Conservation (phyloP, 2,797 vertebrate genomes). For the Cercopithecus mitis region DNA sequence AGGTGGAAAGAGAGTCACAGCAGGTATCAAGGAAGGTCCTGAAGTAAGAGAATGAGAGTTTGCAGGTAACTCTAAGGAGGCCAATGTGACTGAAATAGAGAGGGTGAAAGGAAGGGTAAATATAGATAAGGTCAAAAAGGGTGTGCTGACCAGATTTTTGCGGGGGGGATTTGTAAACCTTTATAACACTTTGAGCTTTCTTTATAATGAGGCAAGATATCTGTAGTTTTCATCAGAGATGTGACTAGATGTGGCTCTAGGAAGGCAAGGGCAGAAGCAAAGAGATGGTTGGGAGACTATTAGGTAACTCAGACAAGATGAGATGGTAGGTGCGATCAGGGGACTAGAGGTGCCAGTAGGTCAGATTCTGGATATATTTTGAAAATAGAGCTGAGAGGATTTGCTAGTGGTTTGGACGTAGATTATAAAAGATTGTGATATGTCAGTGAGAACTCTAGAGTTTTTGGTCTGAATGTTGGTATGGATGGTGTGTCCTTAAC, state of each 20-base stretch:
- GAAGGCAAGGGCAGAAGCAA: neutral
- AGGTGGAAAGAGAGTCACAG: neutral
- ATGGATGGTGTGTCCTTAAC: neutral
- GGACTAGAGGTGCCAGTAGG: neutral
- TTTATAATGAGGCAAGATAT: neutral
- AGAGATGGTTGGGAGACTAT: neutral
- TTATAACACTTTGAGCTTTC: neutral
- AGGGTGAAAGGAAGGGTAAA: neutral
- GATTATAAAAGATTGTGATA: neutral
- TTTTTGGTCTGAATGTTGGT: neutral
- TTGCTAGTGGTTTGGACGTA: neutral
- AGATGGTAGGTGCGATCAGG: neutral
- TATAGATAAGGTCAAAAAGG: neutral
- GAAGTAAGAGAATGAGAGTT: neutral
- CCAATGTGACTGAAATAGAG: neutral
- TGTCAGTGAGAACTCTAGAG: neutral
- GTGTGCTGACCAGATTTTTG: neutral
- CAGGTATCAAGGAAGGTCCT: neutral
- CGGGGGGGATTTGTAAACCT: neutral
- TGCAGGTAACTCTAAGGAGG: neutral
- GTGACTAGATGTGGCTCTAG: neutral
- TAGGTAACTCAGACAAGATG: neutral
- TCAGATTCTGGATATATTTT: neutral
- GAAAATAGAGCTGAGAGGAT: neutral
- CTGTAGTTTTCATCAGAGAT: neutral